Base-by-base conservation (phyloP, 1,140 invertebrate genomes). In the Aculops lycopersici region DNA sequence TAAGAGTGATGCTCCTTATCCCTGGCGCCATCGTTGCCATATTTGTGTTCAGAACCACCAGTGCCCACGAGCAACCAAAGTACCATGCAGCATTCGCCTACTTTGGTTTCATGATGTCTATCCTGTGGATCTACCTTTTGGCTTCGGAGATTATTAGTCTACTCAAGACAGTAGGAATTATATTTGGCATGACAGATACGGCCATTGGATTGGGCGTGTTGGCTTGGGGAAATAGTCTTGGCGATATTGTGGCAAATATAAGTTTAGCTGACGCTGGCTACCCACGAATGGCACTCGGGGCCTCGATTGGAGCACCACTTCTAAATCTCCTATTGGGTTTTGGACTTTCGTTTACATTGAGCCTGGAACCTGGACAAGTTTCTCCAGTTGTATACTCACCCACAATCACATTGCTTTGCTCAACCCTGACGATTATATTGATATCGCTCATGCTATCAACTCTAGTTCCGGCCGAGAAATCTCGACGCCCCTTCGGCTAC, bases 211-310 rank as follows among this genome's bases (percentile, higher is more conserved):
- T 74, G 36, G 71, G 69, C 14, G 57, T 72, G 20, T 58, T 74
- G 15, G 69, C 71, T 0, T 72, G 69, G 69, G 68, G 68, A 20
- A 74, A 74, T 52, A 67, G 65, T 51, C 56, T 73, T 40, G 66
- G 67, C 47, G 67, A 67, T 68, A 56, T 59, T 53, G 54, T 40
- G 37, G 21, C 71, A 3, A 68, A 73, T 48, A 52, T 66, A 1
- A 51, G 64, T 15, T 64, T 71, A 49, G 68, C 71, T 2, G 56
- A 58, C 41, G 63, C 63, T 49, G 70, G 69, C 3, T 68, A 61
- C 52, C 64, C 70, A 0, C 55, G 66, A 42, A 72, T 71, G 66
- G 71, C 66, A 2, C 67, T 69, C 45, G 62, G 67, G 2, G 71
- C 70, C 2, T 71, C 69, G 43, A 70, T 70, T 50, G 71, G 70